These are phyloP conservation scores for Odontophorus gujanensis DNA, from an alignment of 2,113 vertebrate species.

Conservation along the genomic window DNA sequence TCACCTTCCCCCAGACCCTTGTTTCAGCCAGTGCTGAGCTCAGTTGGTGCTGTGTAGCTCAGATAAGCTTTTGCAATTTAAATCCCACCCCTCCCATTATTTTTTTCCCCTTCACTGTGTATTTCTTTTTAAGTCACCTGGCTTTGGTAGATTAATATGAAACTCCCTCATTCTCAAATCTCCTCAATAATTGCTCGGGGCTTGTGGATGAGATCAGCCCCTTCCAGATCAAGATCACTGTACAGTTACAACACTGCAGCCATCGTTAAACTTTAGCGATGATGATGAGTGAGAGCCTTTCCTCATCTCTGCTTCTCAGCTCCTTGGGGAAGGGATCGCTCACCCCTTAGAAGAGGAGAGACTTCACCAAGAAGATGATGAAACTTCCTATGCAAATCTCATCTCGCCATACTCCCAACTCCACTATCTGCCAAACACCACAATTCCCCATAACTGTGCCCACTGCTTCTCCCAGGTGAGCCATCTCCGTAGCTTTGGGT, in stretches of 20 bases:
- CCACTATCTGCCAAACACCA: not conserved
- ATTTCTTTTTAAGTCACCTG: constrained; percentile 2
- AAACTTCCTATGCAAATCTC: not conserved
- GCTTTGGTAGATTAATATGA: not conserved
- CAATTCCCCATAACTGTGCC: not conserved
- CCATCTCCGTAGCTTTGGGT: not conserved
- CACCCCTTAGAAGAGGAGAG: not conserved
- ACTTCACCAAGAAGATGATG: not conserved
- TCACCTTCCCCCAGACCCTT: not conserved
- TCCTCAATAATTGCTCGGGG: not conserved
- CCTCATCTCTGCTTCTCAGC: not conserved
- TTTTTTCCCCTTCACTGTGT: not conserved
- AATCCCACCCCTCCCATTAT: not conserved
- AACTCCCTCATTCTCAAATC: not conserved
- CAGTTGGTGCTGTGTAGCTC: not conserved
- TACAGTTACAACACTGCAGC: fast-evolving
- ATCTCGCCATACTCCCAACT: not conserved
- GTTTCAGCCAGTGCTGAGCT: not conserved
- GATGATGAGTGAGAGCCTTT: not conserved
- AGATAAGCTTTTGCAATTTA: not conserved
- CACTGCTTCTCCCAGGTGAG: not conserved
- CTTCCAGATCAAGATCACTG: fast-evolving
- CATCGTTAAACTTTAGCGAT: not conserved
- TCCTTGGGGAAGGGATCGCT: not conserved
- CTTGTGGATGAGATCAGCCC: not conserved